Base-by-base conservation (phyloP, 2,113 vertebrate species). In the Ophthalmolycus amberensis region DNA sequence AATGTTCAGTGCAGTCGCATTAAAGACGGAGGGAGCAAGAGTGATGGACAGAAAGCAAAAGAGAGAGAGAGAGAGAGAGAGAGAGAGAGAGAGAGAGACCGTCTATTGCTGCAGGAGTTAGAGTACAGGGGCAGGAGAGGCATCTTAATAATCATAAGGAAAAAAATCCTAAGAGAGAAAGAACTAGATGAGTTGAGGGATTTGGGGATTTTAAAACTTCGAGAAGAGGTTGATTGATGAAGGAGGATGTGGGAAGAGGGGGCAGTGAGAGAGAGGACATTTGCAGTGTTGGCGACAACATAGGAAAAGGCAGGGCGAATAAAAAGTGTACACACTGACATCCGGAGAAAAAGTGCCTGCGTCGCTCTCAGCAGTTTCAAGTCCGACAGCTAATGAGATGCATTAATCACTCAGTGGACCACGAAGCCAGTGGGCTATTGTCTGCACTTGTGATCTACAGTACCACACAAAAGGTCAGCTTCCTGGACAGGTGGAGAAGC, bases 161-260 rank as follows among this genome's bases (percentile, higher is more conserved):
- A 25, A 67, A 56, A 75, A 79, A 69, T 84, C 88, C 82, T 84
- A 16, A 84, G 89, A 90, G 87, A 83, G 54, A 79, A 74, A 74
- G 70, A 71, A 60, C 18, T n/a, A 72, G 91, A 92, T 92, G 92
- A 93, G 92, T 75, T 90, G 54, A 86, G 91, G 92, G 91, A 91
- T 89, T 90, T 92, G 78, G 89, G 84, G 85, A 63, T 50, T 87
- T 89, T 70, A 83, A 81, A 87, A 90, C 85, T 89, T 75, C 5
- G 37, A 86, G 84, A 71, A 68, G 83, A 79, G 77, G 73, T 38
- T 88, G 87, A 93, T 87, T 87, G 88, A 92, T 93, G 86, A 87
- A 80, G 74, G 80, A 78, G 80, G 42, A 80, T 72, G 76, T 48
- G 27, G 71, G 58, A 66, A 54, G 74, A 77, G 70, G 82, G 79